Evolutionary conservation across 2,797 vertebrate genomes (phyloP).

Genomic region (Euthynnus affinis): DNA sequence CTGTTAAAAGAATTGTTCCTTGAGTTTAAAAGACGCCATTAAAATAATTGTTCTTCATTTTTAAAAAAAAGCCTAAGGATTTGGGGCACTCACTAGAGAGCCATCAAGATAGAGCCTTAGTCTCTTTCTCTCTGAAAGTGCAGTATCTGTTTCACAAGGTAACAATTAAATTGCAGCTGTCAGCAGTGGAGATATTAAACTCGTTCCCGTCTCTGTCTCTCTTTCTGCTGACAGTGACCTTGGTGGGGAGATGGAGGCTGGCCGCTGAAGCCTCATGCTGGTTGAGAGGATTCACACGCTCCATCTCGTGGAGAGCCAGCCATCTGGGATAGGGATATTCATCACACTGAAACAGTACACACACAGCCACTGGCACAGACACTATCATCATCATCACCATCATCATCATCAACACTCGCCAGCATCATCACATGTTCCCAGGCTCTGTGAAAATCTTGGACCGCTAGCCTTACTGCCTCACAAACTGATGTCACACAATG

Average conservation of each 20-base stretch:
- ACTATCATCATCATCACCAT: conserved; percentile 50
- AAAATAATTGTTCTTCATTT: conserved; percentile 25
- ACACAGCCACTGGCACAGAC: conserved; percentile 67
- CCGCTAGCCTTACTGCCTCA: conserved; percentile 41
- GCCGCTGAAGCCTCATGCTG: conserved; percentile 65
- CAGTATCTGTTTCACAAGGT: conserved; percentile 76
- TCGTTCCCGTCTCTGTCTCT: conserved; percentile 53
- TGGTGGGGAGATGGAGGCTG: conserved; percentile 67
- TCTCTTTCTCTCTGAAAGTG: conserved; percentile 55
- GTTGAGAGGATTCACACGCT: conserved; percentile 61
- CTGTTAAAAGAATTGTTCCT: conserved; percentile 31
- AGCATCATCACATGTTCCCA: conserved; percentile 64
- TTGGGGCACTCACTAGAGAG: conserved; percentile 50
- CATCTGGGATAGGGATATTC: conserved; percentile 81
- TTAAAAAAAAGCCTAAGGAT: conserved; percentile 35
- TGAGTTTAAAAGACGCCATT: conserved; percentile 28
- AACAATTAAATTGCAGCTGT: conserved; percentile 82
- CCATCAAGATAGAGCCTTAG: conserved; percentile 61
- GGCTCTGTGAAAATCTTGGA: conserved; percentile 62
- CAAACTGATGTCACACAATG: conserved; percentile 55
- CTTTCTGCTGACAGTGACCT: conserved; percentile 76
- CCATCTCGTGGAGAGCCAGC: conserved; percentile 70
- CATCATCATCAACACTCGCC: conserved; percentile 62
- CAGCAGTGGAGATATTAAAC: conserved; percentile 78
- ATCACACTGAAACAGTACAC: conserved; percentile 67